A percentile compares a stretch with the other conserved stretches of the same genome.
These are phyloP conservation scores for Thumatha senex DNA, from an alignment of 2,888 invertebrate species.

Conservation along the genomic window DNA sequence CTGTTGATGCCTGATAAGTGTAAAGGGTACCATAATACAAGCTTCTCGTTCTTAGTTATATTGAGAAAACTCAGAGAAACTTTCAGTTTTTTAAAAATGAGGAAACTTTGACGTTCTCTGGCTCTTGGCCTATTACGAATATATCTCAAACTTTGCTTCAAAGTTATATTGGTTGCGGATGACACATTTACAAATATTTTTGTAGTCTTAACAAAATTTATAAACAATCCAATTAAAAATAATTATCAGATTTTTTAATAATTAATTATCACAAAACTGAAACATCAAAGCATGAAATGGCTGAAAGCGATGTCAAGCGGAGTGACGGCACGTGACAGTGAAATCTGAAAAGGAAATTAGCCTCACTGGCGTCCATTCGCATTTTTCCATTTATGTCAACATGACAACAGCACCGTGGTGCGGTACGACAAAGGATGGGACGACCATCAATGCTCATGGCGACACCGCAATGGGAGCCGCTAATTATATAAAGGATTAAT, in stretches of 20 bases:
- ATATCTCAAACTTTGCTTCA: no score
- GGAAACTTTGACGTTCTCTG: no score
- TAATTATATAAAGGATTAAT: conserved; percentile 20
- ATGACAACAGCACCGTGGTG: conserved; percentile 41
- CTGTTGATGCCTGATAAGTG: no score
- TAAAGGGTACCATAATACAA: no score
- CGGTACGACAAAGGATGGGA: conserved; percentile 40
- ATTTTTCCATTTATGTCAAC: conserved; percentile 68
- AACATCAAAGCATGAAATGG: conserved; percentile 35
- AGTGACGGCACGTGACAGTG: conserved; percentile 37
- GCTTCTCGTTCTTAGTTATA: no score
- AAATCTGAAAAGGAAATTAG: conserved; percentile 63
- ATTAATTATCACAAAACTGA: conserved; percentile 20
- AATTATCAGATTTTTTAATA: conserved; percentile 28
- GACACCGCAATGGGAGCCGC: conserved; percentile 19
- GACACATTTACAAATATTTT: no score
- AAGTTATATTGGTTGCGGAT: no score
- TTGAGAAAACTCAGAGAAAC: no score
- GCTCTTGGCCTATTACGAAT: no score
- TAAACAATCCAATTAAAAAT: no score
- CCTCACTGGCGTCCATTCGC: conserved; percentile 46
- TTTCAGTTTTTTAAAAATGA: no score
- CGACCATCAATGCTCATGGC: conserved; percentile 28
- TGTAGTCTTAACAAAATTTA: no score
- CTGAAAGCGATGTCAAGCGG: conserved; percentile 32